Evolutionary conservation across 2,888 invertebrate species (phyloP).

Genomic region (Petrolisthes manimaculis): DNA sequence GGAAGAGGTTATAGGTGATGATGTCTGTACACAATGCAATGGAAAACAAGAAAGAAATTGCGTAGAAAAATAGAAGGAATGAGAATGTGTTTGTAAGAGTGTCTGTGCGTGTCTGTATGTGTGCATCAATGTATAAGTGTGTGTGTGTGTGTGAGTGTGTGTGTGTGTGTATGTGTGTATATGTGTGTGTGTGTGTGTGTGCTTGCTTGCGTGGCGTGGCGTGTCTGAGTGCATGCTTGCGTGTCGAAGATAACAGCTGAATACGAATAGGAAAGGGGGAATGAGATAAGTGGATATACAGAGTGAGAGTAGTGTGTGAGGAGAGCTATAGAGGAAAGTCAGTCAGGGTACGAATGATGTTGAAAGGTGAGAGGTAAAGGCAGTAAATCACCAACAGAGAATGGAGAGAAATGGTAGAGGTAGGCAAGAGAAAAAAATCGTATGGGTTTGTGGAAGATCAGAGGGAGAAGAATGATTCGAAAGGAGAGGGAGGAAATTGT

Average conservation of each 20-base stretch:
- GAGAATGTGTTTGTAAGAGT: neutral
- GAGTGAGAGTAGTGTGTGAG: no score
- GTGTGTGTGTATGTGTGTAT: constrained; percentile 22
- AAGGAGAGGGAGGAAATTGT: neutral
- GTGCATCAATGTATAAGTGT: neutral
- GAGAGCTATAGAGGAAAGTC: neutral
- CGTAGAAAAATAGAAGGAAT: neutral
- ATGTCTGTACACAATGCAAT: neutral
- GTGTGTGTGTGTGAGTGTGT: constrained; percentile 22
- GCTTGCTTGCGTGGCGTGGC: neutral
- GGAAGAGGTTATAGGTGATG: neutral
- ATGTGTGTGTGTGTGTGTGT: constrained; percentile 29
- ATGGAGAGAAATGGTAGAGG: neutral
- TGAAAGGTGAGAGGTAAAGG: no score
- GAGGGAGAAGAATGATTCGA: neutral
- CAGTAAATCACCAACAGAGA: no score
- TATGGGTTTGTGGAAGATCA: neutral
- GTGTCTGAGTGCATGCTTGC: neutral
- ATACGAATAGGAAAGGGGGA: no score
- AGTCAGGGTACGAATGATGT: neutral
- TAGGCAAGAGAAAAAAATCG: neutral
- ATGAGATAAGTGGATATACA: no score
- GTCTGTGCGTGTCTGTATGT: neutral
- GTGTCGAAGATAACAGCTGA: no score
- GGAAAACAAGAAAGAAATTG: neutral